A percentile compares a stretch with the other conserved stretches of the same genome.
phyloP scores from a whole-genome alignment of 2,888 invertebrate species.

The Phaedon cochleariae region DNA sequence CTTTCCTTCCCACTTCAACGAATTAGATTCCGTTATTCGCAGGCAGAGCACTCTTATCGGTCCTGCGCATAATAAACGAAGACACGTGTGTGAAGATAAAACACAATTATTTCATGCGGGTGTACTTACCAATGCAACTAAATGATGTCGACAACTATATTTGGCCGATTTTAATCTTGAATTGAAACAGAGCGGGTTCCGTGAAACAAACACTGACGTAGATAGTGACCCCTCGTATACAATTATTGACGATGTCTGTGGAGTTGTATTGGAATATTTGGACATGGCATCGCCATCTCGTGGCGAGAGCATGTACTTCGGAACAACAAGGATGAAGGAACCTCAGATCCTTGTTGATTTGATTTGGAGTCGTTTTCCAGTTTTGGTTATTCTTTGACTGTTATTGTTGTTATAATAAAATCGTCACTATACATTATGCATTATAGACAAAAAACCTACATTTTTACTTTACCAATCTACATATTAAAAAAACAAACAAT shows the following conservation, averaged over 20 bases:
- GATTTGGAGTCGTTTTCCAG: too few species aligned
- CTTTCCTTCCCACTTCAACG: too few species aligned
- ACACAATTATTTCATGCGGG: constrained; percentile 52
- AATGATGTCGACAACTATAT: constrained; percentile 56
- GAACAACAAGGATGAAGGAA: too few species aligned
- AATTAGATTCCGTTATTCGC: constrained; percentile 17
- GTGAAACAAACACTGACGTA: constrained; percentile 20
- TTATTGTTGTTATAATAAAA: too few species aligned
- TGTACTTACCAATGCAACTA: constrained; percentile 56
- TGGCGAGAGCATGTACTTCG: background rate
- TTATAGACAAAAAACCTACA: too few species aligned
- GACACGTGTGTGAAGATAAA: constrained; percentile 53
- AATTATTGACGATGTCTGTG: constrained; percentile 35
- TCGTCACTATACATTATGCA: too few species aligned
- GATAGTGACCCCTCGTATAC: constrained; percentile 37
- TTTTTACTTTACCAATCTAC: too few species aligned
- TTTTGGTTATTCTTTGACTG: constrained; percentile 5
- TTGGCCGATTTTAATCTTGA: constrained; percentile 58
- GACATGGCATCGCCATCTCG: constrained; percentile 16
- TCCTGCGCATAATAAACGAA: constrained; percentile 52
- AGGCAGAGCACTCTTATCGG: constrained; percentile 54
- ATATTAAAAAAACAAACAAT: too few species aligned
- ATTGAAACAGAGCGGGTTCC: constrained; percentile 28
- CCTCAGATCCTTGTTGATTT: too few species aligned
- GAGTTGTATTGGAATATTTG: too few species aligned